Evolutionary conservation across 2,888 invertebrate species (phyloP), one percentile per base, ranked within the genome.

Genomic region (Agrochola lychnidis): DNA sequence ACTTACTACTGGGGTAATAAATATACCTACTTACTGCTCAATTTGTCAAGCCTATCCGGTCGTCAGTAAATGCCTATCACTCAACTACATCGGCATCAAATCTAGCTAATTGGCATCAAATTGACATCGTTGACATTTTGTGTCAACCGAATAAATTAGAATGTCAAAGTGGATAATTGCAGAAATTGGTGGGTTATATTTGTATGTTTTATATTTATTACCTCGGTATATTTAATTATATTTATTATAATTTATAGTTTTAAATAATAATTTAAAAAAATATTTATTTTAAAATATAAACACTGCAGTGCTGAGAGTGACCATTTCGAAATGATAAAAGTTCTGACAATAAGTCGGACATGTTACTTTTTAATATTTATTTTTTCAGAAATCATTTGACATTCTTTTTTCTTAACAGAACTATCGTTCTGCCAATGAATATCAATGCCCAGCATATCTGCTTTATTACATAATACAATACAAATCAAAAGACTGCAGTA

Each of bases 101-200:
- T 67, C 7, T 64, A 70, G 22, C 6, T 76, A 82, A 82, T 77
- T 80, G 67, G n/a, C 45, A 66, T 67, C 40, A 59, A 86, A 81
- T 87, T 81, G 79, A 56, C 85, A 69, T 87, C 64, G 73, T 75
- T 83, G 79, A 81, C 85, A 81, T 83, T 85, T 81, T 85, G 76
- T 81, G 81, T 75, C 87, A 83, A 69, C 45, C 36, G 68, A 56
- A 79, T 83, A 75, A 84, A 81, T 86, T 81, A 85, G 83, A 87
- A 87, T 85, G 87, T 85, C 67, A 36, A 51, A 59, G 14, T 62
- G 19, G 40, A 22, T 77, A 69, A 70, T 80, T 80, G 40, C 59
- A 40, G 53, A 61, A 61, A 51, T 72, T 59, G 22, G 22, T 40
- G 10, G n/a, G 4, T 53, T 59, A 51, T 51, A 25, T 40, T 7